Percentiles rank a stretch among this genome's conserved stretches.
Evolutionary conservation across 1,140 invertebrate genomes (phyloP).

Genomic region (Cephus cinctus): DNA sequence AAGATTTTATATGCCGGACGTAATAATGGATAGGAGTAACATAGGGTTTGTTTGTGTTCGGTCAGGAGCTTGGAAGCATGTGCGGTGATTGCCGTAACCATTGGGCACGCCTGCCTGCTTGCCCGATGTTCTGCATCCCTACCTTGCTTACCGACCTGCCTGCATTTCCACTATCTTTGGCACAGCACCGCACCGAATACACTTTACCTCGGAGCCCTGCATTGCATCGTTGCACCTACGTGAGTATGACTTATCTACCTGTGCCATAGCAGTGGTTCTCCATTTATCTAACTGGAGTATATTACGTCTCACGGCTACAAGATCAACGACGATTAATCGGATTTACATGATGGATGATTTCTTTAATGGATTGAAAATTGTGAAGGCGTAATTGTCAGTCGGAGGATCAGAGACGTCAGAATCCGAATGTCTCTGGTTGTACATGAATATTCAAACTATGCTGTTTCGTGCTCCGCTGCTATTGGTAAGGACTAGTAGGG

Average conservation of each 20-base stretch:
- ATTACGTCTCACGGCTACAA: too few relatives aligned
- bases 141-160: slow-evolving; percentile 13
- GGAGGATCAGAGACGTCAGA: too few relatives aligned
- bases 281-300: neutral
- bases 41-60: slow-evolving; percentile 32
- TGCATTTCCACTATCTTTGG: slow-evolving; percentile 19
- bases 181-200: slow-evolving; percentile 28
- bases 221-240: neutral
- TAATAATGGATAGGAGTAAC: slow-evolving; percentile 29
- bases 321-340: too few relatives aligned
- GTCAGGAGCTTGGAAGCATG: slow-evolving; percentile 40
- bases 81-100: slow-evolving; percentile 44
- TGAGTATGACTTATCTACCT: neutral
- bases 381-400: slow-evolving; percentile 4
- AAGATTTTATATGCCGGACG: slow-evolving; percentile 31
- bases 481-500: too few relatives aligned
- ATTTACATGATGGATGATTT: too few relatives aligned
- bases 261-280: slow-evolving; percentile 17
- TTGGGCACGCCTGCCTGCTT: slow-evolving; percentile 39
- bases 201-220: slow-evolving; percentile 15
- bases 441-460: too few relatives aligned
- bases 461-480: too few relatives aligned
- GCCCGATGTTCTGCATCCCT: neutral
- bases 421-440: too few relatives aligned
- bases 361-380: too few relatives aligned